These are phyloP conservation scores for Oscheius sp. DNA, from an alignment of 2,888 invertebrate genomes.

Conservation along the genomic window DNA sequence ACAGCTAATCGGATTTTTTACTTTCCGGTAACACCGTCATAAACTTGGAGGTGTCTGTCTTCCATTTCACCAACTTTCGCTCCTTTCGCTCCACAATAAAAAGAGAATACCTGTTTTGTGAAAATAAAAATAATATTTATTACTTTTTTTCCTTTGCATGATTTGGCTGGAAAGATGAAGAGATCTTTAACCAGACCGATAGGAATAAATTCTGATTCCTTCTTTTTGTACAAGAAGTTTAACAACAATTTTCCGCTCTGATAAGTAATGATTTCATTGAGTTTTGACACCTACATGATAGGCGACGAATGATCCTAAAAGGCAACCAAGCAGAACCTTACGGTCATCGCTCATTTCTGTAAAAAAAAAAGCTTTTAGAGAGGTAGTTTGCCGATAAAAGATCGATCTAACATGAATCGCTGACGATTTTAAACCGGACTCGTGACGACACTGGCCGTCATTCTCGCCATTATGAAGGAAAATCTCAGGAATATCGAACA, in stretches of 20 bases:
- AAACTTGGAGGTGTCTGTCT: conserved; percentile 44
- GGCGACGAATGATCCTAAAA: conserved; percentile 41
- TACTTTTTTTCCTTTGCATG: conserved; percentile 29
- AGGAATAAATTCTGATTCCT: conserved; percentile 40
- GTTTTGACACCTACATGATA: too few species aligned
- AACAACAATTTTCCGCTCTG: conserved; percentile 23
- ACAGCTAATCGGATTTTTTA: not conserved
- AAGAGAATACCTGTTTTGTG: conserved; percentile 40
- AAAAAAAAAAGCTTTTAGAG: not conserved
- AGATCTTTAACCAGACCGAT: conserved; percentile 46
- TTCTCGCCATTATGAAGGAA: too few species aligned
- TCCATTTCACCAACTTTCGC: conserved; percentile 34
- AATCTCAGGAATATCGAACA: too few species aligned
- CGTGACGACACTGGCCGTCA: not conserved
- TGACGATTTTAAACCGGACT: not conserved
- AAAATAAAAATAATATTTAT: not conserved
- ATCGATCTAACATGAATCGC: not conserved
- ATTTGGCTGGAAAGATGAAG: conserved; percentile 49
- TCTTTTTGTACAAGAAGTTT: conserved; percentile 1
- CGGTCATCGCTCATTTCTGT: conserved; percentile 26
- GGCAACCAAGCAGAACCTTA: conserved; percentile 39
- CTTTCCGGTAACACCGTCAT: conserved; percentile 41
- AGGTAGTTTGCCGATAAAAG: not conserved
- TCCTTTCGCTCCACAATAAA: conserved; percentile 41
- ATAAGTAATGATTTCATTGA: not conserved